Conservation (phyloP, 1,140 invertebrate species). For the Halictus rubicundus region DNA sequence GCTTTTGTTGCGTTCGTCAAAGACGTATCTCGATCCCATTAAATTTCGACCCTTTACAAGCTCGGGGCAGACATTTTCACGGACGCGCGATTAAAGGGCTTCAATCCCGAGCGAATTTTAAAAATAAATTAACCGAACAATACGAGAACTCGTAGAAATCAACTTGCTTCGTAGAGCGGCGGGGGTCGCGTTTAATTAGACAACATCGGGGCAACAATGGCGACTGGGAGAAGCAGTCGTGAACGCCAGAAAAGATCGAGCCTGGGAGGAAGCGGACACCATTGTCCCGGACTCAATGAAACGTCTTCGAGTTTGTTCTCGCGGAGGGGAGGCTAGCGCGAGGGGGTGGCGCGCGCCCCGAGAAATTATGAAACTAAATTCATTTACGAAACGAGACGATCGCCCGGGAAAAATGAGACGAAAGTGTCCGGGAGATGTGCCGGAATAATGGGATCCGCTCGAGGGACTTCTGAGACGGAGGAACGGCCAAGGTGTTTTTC, state of each 20-base stretch:
- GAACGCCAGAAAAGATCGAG: neutral
- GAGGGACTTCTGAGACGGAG: neutral
- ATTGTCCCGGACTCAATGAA: conserved; percentile 7
- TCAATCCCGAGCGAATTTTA: too few relatives aligned
- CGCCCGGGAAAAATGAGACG: conserved; percentile 3
- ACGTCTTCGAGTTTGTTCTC: neutral
- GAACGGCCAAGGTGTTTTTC: conserved; percentile 28
- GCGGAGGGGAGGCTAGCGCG: neutral
- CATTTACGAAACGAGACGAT: conserved; percentile 20
- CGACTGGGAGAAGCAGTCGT: neutral
- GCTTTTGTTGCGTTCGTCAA: neutral
- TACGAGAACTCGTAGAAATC: too few relatives aligned
- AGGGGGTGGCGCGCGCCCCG: neutral
- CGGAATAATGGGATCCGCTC: conserved; percentile 22
- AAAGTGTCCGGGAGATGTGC: neutral
- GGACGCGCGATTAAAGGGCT: too few relatives aligned
- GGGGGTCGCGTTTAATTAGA: neutral
- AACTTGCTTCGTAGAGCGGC: too few relatives aligned
- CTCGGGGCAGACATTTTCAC: too few relatives aligned
- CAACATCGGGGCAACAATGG: neutral
- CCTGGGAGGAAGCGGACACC: neutral
- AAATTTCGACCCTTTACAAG: too few relatives aligned
- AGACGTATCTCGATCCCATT: neutral
- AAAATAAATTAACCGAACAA: too few relatives aligned
- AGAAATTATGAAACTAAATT: neutral